phyloP scores from a whole-genome alignment of 2,113 vertebrate species.

The Egretta garzetta region DNA sequence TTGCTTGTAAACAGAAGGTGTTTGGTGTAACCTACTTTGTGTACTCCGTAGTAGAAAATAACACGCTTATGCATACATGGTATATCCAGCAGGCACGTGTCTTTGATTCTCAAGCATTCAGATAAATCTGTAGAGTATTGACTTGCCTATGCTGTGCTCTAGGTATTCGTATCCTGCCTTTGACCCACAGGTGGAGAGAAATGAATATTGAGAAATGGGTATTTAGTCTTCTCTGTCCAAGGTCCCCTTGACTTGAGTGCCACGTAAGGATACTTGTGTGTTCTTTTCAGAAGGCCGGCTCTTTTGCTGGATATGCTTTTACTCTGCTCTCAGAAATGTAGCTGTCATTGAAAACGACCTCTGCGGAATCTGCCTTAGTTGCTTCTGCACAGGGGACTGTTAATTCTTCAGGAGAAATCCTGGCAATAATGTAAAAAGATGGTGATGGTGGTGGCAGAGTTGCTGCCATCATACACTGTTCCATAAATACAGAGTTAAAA shows the following conservation, averaged over 20 bases:
- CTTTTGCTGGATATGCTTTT: neutral
- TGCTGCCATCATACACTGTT: neutral
- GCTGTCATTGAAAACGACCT: neutral
- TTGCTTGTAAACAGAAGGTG: neutral
- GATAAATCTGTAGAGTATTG: fast-evolving
- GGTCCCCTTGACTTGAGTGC: neutral
- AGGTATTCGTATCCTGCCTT: neutral
- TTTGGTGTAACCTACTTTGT: neutral
- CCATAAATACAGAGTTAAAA: neutral
- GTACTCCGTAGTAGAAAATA: neutral
- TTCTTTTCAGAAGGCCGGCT: neutral
- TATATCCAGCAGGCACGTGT: fast-evolving
- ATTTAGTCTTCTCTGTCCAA: neutral
- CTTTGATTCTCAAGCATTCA: neutral
- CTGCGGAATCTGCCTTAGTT: neutral
- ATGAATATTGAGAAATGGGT: neutral
- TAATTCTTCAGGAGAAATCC: neutral
- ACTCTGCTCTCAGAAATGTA: neutral
- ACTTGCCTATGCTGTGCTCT: neutral
- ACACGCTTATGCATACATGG: neutral
- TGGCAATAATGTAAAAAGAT: neutral
- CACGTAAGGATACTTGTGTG: fast-evolving
- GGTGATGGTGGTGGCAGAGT: neutral
- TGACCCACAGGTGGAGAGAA: neutral
- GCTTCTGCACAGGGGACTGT: neutral